Conservation (phyloP, 1,140 invertebrate species). For the Drosophila orena region DNA sequence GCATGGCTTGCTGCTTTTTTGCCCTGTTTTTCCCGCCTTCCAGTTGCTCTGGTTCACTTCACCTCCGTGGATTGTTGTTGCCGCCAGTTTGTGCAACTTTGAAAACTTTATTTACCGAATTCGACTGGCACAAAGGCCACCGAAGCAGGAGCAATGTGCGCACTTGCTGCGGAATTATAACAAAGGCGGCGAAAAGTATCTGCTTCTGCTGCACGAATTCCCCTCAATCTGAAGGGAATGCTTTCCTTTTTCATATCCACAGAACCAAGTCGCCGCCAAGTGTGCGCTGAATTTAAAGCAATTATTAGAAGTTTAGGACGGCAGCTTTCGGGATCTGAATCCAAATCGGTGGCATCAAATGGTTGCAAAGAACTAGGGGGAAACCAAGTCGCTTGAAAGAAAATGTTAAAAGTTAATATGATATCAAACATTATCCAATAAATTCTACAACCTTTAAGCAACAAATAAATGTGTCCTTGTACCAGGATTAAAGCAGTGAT, state of each 20-base stretch:
- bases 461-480: too few species aligned
- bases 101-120: slow-evolving; percentile 73
- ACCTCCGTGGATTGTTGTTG: slow-evolving; percentile 32
- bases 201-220: slow-evolving; percentile 34
- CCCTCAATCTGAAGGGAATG: slow-evolving; percentile 22
- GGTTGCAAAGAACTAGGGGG: not conserved
- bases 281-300: slow-evolving; percentile 42
- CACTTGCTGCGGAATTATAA: slow-evolving; percentile 59
- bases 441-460: too few species aligned
- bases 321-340: slow-evolving; percentile 8
- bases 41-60: slow-evolving; percentile 6
- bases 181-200: slow-evolving; percentile 57
- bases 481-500: too few species aligned
- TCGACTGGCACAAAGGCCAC: slow-evolving; percentile 53
- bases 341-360: not conserved
- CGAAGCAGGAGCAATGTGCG: slow-evolving; percentile 29
- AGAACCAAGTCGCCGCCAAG: slow-evolving; percentile 30
- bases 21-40: slow-evolving; percentile 7
- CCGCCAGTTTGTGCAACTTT: slow-evolving; percentile 64
- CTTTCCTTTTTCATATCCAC: slow-evolving; percentile 15
- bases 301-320: slow-evolving; percentile 49
- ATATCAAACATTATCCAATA: too few species aligned
- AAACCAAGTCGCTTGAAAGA: not conserved
- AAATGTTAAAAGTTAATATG: too few species aligned
- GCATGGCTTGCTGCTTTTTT: slow-evolving; percentile 27